Base-by-base conservation (phyloP, 2,113 vertebrate genomes). In the Megaceryle maxima region DNA sequence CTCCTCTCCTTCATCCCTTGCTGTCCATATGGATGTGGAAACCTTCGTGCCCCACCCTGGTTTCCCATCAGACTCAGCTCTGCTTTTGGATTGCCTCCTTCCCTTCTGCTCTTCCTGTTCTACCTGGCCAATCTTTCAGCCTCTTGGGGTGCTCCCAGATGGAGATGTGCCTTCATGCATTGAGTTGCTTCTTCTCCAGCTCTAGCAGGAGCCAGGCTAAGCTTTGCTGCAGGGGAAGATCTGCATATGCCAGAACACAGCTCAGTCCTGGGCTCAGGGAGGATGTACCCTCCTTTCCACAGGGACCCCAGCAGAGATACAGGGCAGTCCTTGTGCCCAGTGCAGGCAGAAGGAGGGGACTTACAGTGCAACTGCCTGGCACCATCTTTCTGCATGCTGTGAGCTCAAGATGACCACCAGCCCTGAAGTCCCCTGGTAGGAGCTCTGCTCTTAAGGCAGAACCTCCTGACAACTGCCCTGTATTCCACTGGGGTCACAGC, bases 281-380 rank as follows among this genome's bases (percentile, higher is more conserved):
- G 41, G 48, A 10, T 3, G 6, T 70, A 28, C 13, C 13, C 31
- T 44, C 5, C 56, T 53, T 35, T 50, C 37, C 37, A 9, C 1
- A 6, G 33, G 60, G 44, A 53, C 6, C 18, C 10, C 67, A 68
- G 31, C n/a, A 50, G 21, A 70, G 17, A 17, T 17, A 16, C 31
- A 63, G 37, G 13, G 25, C 41, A 51, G 18, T 6, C 22, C 64
- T 33, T 1, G 0, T 10, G 20, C 6, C 12, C 12, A 2, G 0
- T 15, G 28, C 2, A 7, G 5, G 12, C 16, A 72, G 39, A 13
- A 37, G 21, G 28, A 67, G 16, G 19, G 33, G 21, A 28, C 55
- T 67, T 28, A 37, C 67, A 28, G 14, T 21, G 11, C 66, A 51
- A 6, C 11, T 33, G 26, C 51, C 37, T 28, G 10, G 15, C 13